Evolutionary conservation across 2,113 vertebrate genomes (phyloP), one percentile per base, ranked within the genome.

Genomic region (Pelobates fuscus): DNA sequence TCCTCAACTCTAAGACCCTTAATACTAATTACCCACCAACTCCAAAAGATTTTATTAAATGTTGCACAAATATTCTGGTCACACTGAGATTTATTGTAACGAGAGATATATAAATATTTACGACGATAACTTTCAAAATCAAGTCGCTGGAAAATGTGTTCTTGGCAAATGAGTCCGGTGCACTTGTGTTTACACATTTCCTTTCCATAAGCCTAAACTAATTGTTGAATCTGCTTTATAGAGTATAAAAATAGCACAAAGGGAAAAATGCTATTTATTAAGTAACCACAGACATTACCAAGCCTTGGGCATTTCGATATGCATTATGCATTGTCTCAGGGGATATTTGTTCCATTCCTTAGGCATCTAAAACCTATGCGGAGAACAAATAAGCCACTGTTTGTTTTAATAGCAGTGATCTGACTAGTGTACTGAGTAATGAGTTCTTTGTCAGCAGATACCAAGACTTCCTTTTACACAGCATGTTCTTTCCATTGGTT

Each of bases 291-390:
- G 24, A 15, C n/a, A 27, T 62, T 17, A n/a, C 2, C 10, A 14
- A 8, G 41, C 69, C 25, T 20, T 5, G 26, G 69, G 69, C 43
- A 21, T 49, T n/a, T 7, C 46, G 8, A 32, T 2, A 26, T 14
- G 25, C 43, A 26, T 70, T 60, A 44, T 49, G 59, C 29, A 41
- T 73, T 73, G 60, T 73, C 21, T 54, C 27, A 1, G 21, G 27
- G 44, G 37, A 64, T 55, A 18, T 30, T 49, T 65, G 46, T 65
- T 73, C 49, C 60, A 64, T 57, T 73, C 49, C 71, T 43, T 29
- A 55, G 71, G 46, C 61, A 18, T 54, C 18, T 72, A 52, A 54
- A 46, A 26, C 26, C 30, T 24, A 37, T 59, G 44, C 55, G 60
- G 5, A 70, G 27, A 55, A 32, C n/a, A 21, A 17, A 23, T 12